Evolutionary conservation across 2,888 invertebrate species (phyloP), one percentile per base, ranked within the genome.

Genomic region (Idaea dimidiata): DNA sequence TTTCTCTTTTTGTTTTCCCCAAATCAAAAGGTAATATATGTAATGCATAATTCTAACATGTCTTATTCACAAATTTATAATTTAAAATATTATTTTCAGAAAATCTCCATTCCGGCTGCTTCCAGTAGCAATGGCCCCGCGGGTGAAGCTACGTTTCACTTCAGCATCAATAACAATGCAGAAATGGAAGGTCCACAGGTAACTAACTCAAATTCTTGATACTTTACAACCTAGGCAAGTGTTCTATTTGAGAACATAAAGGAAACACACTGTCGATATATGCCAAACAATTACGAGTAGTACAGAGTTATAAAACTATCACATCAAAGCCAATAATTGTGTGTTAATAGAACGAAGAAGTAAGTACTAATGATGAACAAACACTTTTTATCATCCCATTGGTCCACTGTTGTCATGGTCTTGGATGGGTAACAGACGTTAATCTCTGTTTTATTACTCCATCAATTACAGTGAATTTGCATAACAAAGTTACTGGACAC

Each of bases 181-280:
- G 97, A 96, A 88, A 95, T 96, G 92, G 97, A 97, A 89, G 95
- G 95, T 84, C 95, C 95, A 80, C 96, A 96, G 93, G 93, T 93
- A 82, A 74, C 65, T 55, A 18, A 56, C 14, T 10, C 14, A 43
- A 43, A 33, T 33, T 7, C 33, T 33, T 33, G 7, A 33, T 33
- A 10, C 14, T 43, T 43, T 43, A 43, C 43, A 10, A 43, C 6
- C 0, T 14, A 7, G 32, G n/a, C n/a, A 3, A 24, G 5, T 24
- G n/a, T 24, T 24, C 24, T 1, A 5, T 24, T 24, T 5, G 24
- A 24, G 24, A 24, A 24, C 24, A 24, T 5, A 24, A 5, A 3
- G 24, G 5, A 24, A 24, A 5, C 1, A 24, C 5, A 24, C 24
- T 24, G 24, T 24, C 24, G 24, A 24, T 5, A 24, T 5, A 24